phyloP scores from a whole-genome alignment of 2,113 vertebrate species.

The Puntigrus tetrazona region DNA sequence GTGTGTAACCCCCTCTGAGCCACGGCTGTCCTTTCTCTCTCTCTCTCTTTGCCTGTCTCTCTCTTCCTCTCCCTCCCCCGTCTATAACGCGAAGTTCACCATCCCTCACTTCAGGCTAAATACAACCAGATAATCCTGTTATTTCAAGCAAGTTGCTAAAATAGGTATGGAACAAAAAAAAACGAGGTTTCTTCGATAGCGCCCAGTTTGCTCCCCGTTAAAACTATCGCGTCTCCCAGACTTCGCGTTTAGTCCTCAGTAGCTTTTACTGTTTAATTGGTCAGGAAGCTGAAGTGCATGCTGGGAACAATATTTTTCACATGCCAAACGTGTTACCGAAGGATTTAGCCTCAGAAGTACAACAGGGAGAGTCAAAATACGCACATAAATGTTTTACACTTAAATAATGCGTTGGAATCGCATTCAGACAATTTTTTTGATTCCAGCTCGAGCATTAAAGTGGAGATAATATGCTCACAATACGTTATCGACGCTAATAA shows the following conservation, averaged over 20 bases:
- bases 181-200: background rate
- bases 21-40: constrained; percentile 9
- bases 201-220: background rate
- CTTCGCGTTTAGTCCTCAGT: background rate
- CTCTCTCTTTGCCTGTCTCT: constrained; percentile 37
- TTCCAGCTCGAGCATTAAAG: background rate
- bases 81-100: constrained; percentile 29
- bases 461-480: background rate
- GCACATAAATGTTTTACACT: background rate
- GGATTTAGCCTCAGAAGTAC: too few species aligned
- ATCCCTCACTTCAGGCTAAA: constrained; percentile 7
- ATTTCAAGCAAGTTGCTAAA: constrained; percentile 11
- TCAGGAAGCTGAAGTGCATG: background rate
- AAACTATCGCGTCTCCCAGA: background rate
- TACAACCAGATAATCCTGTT: constrained; percentile 21
- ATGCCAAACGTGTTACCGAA: background rate
- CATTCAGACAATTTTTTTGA: too few species aligned
- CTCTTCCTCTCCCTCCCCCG: constrained; percentile 11
- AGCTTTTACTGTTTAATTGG: background rate
- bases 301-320: background rate
- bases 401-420: background rate
- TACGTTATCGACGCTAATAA: background rate
- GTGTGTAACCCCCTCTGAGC: constrained; percentile 38
- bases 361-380: too few species aligned
- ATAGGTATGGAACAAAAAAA: background rate